A percentile compares a stretch with the other conserved stretches of the same genome.
These are phyloP conservation scores for Deilephila porcellus DNA, from an alignment of 2,888 invertebrate genomes.

Conservation along the genomic window DNA sequence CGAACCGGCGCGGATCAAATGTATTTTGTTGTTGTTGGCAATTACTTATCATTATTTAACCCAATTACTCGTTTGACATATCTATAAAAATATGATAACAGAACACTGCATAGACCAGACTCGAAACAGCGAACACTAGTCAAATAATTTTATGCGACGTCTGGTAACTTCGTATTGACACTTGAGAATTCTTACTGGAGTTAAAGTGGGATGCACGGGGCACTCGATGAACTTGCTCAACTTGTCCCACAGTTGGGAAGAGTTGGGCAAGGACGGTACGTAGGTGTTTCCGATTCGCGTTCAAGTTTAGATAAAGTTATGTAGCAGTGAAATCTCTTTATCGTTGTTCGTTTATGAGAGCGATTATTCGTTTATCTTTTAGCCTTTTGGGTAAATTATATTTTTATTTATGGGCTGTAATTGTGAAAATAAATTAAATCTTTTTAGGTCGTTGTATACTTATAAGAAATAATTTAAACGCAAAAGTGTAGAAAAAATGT, in stretches of 20 bases:
- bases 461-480: no score
- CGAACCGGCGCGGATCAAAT: no score
- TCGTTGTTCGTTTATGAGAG: neutral
- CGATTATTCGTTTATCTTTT: neutral
- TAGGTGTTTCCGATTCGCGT: slow-evolving; percentile 46
- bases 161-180: slow-evolving; percentile 30
- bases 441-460: no score
- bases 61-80: no score
- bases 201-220: slow-evolving; percentile 32
- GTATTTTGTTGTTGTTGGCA: no score
- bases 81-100: no score
- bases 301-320: slow-evolving; percentile 9
- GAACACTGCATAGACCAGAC: neutral
- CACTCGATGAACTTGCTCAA: slow-evolving; percentile 51
- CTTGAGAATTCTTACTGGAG: slow-evolving; percentile 36
- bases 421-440: no score
- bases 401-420: no score
- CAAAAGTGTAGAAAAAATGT: no score
- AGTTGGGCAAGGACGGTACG: slow-evolving; percentile 38
- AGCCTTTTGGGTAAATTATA: no score
- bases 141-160: slow-evolving; percentile 10
- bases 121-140: neutral
- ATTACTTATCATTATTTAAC: no score
- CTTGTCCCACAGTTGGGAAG: slow-evolving; percentile 37
- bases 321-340: neutral